phyloP scores from a whole-genome alignment of 2,888 invertebrate genomes.

The Sesamia inferens region DNA sequence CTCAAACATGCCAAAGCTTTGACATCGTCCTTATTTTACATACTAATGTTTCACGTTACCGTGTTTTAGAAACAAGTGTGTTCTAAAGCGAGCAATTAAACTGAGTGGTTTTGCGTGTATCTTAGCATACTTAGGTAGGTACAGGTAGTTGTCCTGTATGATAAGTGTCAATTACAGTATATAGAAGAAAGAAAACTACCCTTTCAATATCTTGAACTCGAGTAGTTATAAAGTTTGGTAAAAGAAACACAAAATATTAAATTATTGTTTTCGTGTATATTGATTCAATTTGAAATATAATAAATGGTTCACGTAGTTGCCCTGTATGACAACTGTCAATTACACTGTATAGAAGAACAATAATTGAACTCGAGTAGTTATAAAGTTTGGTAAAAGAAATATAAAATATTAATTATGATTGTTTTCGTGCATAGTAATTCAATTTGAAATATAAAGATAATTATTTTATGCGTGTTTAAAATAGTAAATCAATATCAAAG shows the following conservation, averaged over 20 bases:
- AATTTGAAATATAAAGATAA: slow-evolving; percentile 23
- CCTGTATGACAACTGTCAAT: too few species aligned
- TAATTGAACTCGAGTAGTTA: too few species aligned
- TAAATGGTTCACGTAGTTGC: too few species aligned
- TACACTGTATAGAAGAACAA: too few species aligned
- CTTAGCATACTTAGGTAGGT: slow-evolving; percentile 42
- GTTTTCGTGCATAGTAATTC: too few species aligned
- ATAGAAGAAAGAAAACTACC: slow-evolving; percentile 65
- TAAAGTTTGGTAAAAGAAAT: too few species aligned
- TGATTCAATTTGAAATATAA: neutral
- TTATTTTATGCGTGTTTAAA: slow-evolving; percentile 74
- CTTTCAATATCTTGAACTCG: slow-evolving; percentile 63
- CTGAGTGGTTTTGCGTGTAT: slow-evolving; percentile 66
- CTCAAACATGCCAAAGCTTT: slow-evolving; percentile 28
- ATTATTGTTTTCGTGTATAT: slow-evolving; percentile 69
- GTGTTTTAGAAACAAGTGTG: slow-evolving; percentile 50
- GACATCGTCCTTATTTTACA: slow-evolving; percentile 53
- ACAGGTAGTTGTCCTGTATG: slow-evolving; percentile 41
- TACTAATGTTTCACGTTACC: slow-evolving; percentile 44
- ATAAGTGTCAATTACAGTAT: slow-evolving; percentile 66
- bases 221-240: slow-evolving; percentile 67
- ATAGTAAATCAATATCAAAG: too few species aligned
- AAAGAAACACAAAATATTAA: slow-evolving; percentile 76
- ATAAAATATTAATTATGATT: too few species aligned
- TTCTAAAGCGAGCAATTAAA: slow-evolving; percentile 59